Base-by-base conservation (phyloP, 2,797 vertebrate genomes). In the Echeneis naucrates region DNA sequence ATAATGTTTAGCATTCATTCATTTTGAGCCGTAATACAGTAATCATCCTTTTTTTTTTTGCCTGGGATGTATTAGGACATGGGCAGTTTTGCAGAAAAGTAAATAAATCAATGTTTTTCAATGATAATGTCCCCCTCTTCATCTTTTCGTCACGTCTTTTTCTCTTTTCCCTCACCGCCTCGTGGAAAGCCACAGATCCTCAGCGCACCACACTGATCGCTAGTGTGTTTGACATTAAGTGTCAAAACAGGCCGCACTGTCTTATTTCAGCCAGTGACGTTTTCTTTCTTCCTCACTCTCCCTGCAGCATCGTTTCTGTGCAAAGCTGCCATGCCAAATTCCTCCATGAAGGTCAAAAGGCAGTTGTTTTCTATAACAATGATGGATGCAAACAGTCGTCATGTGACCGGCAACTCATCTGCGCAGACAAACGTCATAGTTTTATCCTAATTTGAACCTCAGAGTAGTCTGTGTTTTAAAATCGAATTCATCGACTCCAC, bases 401-500 rank as follows among this genome's bases (percentile, higher is more conserved):
- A 30, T 56, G 62, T 85, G 78, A 72, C 26, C 73, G 60, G 60
- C 32, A 59, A 55, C 73, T 82, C 60, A 4, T 72, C 67, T 74
- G 66, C 48, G 60, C 64, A 8, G 53, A 77, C 80, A 67, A 58
- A 48, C 57, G 33, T 68, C 42, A n/a, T 33, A 1, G 10, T 68
- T 35, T 5, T 83, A 40, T 90, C 89, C 90, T 86, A 66, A 40
- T 52, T 48, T 86, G 81, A 91, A 86, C 88, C 53, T 76, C 35
- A 1, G 21, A 24, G 42, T 32, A 14, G 8, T 65, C 6, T 16
- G 27, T 52, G 21, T 37, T 75, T 68, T 54, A 16, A 44, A 42
- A 67, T 52, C 58, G 37, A n/a, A 11, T 62, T 21, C 3, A 0
- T 2, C 50, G 32, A 59, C 59, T 63, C 6, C 35, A 26, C 11